phyloP scores from a whole-genome alignment of 2,888 invertebrate genomes.

The Ichneumon xanthorius region DNA sequence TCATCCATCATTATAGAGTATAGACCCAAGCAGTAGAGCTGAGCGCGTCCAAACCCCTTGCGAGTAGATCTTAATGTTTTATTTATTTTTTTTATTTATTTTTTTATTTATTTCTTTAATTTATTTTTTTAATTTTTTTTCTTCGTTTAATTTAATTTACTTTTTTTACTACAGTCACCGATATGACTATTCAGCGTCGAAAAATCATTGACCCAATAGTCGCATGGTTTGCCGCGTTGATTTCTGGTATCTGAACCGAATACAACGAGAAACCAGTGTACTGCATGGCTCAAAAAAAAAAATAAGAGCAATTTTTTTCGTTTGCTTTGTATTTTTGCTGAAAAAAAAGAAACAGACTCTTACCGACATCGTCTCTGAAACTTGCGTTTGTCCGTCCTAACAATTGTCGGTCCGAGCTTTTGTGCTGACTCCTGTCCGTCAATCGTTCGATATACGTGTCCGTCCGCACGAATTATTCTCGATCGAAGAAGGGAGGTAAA shows the following conservation, averaged over 20 bases:
- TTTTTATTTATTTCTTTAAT: not conserved
- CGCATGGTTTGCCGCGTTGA: conserved; percentile 47
- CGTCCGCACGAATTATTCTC: not conserved
- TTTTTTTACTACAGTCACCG: not conserved
- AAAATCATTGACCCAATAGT: conserved; percentile 7
- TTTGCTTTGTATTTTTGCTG: not conserved
- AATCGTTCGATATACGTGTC: not conserved
- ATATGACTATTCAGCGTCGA: not conserved
- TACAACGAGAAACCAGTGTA: conserved; percentile 23
- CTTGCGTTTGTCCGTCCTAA: conserved; percentile 14
- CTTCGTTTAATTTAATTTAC: too few species aligned
- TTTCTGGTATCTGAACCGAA: conserved; percentile 20
- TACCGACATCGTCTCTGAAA: not conserved
- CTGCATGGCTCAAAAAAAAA: conserved; percentile 5
- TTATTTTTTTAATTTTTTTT: too few species aligned
- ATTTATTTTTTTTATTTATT: not conserved
- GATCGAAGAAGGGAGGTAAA: not conserved
- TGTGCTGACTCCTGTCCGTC: not conserved
- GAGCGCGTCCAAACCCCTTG: not conserved
- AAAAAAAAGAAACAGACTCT: conserved; percentile 18
- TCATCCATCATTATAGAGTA: conserved; percentile 6
- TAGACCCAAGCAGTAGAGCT: conserved; percentile 1
- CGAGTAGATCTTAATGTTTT: not conserved
- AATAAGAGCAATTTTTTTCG: not conserved
- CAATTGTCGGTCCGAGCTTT: not conserved